Conservation (phyloP, 2,888 invertebrate species). For the Cheilosia pagana region DNA sequence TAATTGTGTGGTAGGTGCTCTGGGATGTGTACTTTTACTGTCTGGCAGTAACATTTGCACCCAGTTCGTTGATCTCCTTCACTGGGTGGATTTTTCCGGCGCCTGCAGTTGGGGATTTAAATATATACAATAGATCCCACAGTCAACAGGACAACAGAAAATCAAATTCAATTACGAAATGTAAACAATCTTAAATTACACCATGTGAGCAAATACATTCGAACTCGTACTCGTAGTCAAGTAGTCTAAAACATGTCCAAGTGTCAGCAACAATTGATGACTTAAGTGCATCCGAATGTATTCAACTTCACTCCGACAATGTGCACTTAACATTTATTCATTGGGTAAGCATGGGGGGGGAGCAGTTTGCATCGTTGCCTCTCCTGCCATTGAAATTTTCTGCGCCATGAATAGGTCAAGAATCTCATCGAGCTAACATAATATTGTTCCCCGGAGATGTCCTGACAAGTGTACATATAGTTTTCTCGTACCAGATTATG, state of each 20-base stretch:
- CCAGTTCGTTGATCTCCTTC: no score
- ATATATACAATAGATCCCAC: background rate
- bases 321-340: conserved; percentile 61
- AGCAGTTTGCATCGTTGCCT: background rate
- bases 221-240: background rate
- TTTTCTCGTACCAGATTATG: background rate
- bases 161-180: conserved; percentile 1
- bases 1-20: conserved; percentile 54
- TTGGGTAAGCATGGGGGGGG: background rate
- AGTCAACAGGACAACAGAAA: background rate
- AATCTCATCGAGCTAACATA: background rate
- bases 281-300: conserved; percentile 62
- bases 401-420: conserved; percentile 1
- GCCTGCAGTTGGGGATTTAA: background rate
- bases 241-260: conserved; percentile 27
- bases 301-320: conserved; percentile 48
- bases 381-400: background rate
- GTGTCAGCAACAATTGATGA: conserved; percentile 46
- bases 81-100: background rate
- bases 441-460: background rate
- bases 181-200: background rate
- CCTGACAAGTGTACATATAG: background rate
- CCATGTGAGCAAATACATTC: background rate
- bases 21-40: background rate
- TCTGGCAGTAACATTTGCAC: background rate